Percentiles rank a stretch among this genome's conserved stretches.
Evolutionary conservation across 1,140 invertebrate species (phyloP).

Genomic region (Chlorops oryzae): DNA sequence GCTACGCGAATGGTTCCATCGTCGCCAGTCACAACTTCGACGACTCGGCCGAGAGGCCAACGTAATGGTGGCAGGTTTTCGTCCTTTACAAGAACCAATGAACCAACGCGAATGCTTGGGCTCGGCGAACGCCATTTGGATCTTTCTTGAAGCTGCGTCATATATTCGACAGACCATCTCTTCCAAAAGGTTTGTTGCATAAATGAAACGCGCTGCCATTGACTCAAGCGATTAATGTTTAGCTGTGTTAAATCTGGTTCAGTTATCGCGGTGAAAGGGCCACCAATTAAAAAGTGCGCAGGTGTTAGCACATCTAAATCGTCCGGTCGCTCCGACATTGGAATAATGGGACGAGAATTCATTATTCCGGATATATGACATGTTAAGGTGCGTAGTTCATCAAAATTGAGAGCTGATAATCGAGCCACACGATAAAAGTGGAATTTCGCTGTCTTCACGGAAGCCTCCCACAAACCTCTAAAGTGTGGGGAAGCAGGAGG

Average conservation of each 20-base stretch:
- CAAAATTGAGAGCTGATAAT: conserved; percentile 3
- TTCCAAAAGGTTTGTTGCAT: conserved; percentile 14
- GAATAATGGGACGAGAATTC: conserved; percentile 9
- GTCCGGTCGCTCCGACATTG: conserved; percentile 3
- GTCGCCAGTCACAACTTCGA: neutral
- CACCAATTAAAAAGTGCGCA: conserved; percentile 15
- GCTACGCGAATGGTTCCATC: conserved; percentile 6
- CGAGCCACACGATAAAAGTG: conserved; percentile 8
- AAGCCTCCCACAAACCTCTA: conserved; percentile 1
- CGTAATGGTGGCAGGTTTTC: conserved; percentile 8
- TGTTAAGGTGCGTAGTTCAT: conserved; percentile 20
- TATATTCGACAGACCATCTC: conserved; percentile 3
- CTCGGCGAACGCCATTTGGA: neutral
- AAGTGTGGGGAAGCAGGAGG: no score
- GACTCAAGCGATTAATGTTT: conserved; percentile 5
- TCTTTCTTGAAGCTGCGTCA: conserved; percentile 3
- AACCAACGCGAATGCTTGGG: neutral
- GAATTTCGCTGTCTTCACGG: conserved; percentile 10
- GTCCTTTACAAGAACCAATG: conserved; percentile 10
- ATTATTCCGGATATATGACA: conserved; percentile 14
- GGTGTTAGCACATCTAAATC: conserved; percentile 10
- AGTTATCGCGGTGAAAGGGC: conserved; percentile 24
- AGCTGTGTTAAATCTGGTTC: conserved; percentile 18
- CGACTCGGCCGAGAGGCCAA: conserved; percentile 5
- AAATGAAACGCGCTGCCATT: conserved; percentile 5